Base-by-base conservation (phyloP, 2,888 invertebrate genomes). In the Tenthredo mesomela region DNA sequence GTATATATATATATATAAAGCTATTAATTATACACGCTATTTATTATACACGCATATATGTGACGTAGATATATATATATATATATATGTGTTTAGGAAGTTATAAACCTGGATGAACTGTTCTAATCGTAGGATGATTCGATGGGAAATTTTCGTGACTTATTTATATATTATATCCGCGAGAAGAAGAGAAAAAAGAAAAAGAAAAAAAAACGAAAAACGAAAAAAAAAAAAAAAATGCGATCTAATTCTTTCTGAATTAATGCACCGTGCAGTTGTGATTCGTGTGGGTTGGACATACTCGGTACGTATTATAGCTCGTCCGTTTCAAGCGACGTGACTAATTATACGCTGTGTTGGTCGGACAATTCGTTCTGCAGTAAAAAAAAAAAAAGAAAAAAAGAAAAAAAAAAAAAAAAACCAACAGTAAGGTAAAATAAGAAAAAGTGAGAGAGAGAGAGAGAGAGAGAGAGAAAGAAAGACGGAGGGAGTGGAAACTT, bases 291-390 rank as follows among this genome's bases (percentile, higher is more conserved):
- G 61, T 3, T 61, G 25, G 21, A 61, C 25, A 61, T 61, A 61
- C 21, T 25, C 25, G 21, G 25, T 61, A 61, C 10, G 61, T 61
- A 61, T 61, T 25, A 61, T 61, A 61, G 25, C 25, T 25, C 25
- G 61, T 10, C 25, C 61, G 25, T 25, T 61, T 61, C 25, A 25
- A 61, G 47, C 47, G 15, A 43, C 75, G 75, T 75, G 75, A 47
- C 43, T 75, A 75, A 75, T 75, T 75, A 75, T 75, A 75, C 47
- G 40, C 75, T 21, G n/a, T 25, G 21, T 25, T 43, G 21, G n/a
- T 61, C 25, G 37, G 37, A 70, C 70, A 37, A 70, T 70, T 70
- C 43, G 73, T 10, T 43, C 10, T n/a, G 43, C 15, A 43, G 12
- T 21, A 10, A 47, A 43, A 47, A 73, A 43, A 73, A 43, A 43